Evolutionary conservation across 2,888 invertebrate species (phyloP).

Genomic region (Nomada goodeniana): DNA sequence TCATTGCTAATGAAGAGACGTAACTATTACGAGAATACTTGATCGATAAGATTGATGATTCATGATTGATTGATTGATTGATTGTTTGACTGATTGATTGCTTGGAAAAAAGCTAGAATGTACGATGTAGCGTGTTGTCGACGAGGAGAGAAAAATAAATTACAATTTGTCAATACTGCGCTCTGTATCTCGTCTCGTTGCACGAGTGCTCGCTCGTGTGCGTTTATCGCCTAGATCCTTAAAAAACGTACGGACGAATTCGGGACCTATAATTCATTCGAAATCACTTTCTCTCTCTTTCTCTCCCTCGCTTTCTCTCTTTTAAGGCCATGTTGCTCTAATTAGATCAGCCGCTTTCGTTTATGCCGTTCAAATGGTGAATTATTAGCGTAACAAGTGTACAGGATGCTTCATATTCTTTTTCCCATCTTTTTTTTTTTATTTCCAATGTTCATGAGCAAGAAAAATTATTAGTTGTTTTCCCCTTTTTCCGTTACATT

Average conservation of each 20-base stretch:
- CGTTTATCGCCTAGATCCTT: conserved; percentile 66
- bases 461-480: not conserved
- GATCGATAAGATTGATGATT: conserved; percentile 54
- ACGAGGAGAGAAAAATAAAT: conserved; percentile 80
- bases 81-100: conserved; percentile 9
- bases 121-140: conserved; percentile 72
- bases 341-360: conserved; percentile 41
- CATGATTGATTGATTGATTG: conserved; percentile 6
- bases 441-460: not conserved
- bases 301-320: conserved; percentile 6
- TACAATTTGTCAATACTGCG: conserved; percentile 83
- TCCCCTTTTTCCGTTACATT: too few species aligned
- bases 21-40: conserved; percentile 67
- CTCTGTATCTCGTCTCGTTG: conserved; percentile 77
- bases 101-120: conserved; percentile 62
- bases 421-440: not conserved
- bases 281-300: conserved; percentile 24
- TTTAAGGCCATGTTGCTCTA: conserved; percentile 56
- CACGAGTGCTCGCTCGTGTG: conserved; percentile 77
- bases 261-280: conserved; percentile 55
- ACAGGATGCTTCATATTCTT: not conserved
- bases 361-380: conserved; percentile 12
- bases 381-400: conserved; percentile 5
- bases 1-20: conserved; percentile 79
- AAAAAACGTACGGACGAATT: conserved; percentile 69